These are phyloP conservation scores for Spea hammondii DNA, from an alignment of 2,797 vertebrate species.

Conservation along the genomic window DNA sequence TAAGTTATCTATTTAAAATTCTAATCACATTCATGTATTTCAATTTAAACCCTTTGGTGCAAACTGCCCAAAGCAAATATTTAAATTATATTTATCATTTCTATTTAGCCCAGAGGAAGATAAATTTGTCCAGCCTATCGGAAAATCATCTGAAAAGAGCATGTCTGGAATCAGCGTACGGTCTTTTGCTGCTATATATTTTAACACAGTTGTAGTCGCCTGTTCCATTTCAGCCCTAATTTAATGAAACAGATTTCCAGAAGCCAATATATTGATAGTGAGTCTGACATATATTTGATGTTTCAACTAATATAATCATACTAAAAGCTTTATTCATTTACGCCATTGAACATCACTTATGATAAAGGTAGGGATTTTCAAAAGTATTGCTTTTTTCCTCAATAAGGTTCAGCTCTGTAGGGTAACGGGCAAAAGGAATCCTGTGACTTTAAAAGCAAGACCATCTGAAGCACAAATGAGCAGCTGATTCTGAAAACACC, in stretches of 20 bases:
- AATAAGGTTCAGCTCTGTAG: too few relatives aligned
- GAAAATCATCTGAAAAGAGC: constrained; percentile 13
- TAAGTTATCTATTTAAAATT: constrained; percentile 26
- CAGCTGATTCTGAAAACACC: too few relatives aligned
- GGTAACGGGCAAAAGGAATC: too few relatives aligned
- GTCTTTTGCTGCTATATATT: constrained; percentile 6
- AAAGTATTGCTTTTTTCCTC: too few relatives aligned
- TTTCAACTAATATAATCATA: too few relatives aligned
- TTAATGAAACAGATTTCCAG: background rate
- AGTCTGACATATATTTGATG: background rate
- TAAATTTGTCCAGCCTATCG: constrained; percentile 38
- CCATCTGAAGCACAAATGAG: too few relatives aligned
- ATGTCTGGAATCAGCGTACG: constrained; percentile 15
- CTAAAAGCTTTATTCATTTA: too few relatives aligned
- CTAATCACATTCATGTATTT: constrained; percentile 44
- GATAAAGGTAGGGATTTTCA: too few relatives aligned
- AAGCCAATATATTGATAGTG: background rate
- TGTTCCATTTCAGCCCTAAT: background rate
- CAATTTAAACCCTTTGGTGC: constrained; percentile 32
- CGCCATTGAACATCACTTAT: too few relatives aligned
- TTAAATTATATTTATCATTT: constrained; percentile 49
- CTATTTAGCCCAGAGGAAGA: constrained; percentile 39
- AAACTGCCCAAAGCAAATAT: constrained; percentile 49
- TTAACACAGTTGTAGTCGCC: background rate
- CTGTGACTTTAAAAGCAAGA: too few relatives aligned